phyloP scores from a whole-genome alignment of 2,113 vertebrate genomes.

The Cyanoderma ruficeps region DNA sequence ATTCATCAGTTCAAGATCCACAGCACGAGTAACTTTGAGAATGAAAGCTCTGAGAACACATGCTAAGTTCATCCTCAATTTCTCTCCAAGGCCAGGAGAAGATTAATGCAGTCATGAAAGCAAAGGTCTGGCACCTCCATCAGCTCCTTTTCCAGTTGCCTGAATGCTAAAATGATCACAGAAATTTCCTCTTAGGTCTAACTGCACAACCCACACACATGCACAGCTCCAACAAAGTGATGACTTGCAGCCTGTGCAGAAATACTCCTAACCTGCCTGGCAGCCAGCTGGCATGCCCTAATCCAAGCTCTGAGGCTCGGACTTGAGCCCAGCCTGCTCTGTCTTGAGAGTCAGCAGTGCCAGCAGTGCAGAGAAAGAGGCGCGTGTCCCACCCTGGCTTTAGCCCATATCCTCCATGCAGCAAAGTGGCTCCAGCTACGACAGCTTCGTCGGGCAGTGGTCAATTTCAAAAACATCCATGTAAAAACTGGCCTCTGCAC shows the following conservation, averaged over 20 bases:
- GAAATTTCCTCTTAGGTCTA: not conserved
- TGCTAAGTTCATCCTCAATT: slow-evolving; percentile 10
- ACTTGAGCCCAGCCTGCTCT: not conserved
- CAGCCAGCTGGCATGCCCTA: not conserved
- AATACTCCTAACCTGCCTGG: not conserved
- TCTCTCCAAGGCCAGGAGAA: not conserved
- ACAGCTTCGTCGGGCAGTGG: fast-evolving
- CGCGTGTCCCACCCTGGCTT: fast-evolving
- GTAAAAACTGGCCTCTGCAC: not conserved
- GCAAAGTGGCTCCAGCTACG: not conserved
- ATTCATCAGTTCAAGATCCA: not conserved
- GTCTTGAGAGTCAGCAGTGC: not conserved
- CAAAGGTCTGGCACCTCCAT: not conserved
- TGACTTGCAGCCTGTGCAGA: not conserved
- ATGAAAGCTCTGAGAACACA: not conserved
- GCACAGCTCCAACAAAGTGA: not conserved
- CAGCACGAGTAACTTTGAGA: not conserved
- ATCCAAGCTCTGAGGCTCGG: not conserved
- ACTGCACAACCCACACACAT: not conserved
- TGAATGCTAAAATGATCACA: not conserved
- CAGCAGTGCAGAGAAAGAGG: not conserved
- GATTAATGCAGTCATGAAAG: slow-evolving; percentile 9
- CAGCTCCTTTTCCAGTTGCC: not conserved
- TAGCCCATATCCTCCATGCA: not conserved
- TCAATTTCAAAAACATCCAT: not conserved